Evolutionary conservation across 2,888 invertebrate genomes (phyloP), one percentile per base, ranked within the genome.

Genomic region (Dryococelus australis): DNA sequence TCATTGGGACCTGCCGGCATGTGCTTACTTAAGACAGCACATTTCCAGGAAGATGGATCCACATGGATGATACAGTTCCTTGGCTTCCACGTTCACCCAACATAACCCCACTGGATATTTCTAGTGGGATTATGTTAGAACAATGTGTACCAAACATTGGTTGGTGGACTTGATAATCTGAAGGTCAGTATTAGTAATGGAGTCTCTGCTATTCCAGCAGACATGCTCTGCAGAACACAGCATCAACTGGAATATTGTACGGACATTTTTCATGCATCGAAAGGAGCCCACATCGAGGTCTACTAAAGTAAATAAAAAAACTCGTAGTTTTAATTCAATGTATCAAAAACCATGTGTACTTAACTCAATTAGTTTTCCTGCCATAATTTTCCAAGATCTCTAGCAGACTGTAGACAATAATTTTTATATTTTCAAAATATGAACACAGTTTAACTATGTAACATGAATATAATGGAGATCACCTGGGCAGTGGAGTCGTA

Each of bases 401-500:
- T 65, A 8, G 65, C 65, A 16, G 65, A 65, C 65, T 65, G 6
- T 65, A 65, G 65, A 35, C 35, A 35, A 35, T 35, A 35, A 35
- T 35, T 35, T 35, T 35, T 35, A n/a, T 4, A 35, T 35, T 35
- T 35, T 35, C 35, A 35, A 4, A 35, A 35, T 4, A 35, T 35
- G 35, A 35, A 35, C 35, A 35, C 35, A n/a, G n/a, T n/a, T n/a
- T n/a, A n/a, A n/a, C n/a, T n/a, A n/a, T n/a, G n/a, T n/a, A n/a
- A n/a, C n/a, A 47, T 47, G 47, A 47, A 13, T 6, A 16, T 47
- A 47, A 47, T 10, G 16, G 47, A 5, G 47, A 47, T 27, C 92
- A 97, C 96, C 92, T 96, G 94, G 43, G 95, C 95, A 51, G 95
- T 94, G 43, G 93, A 92, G 91, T 97, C 97, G 88, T 95, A 95